Conservation (phyloP, 1,140 invertebrate genomes). For the Solenopsis fugax region DNA sequence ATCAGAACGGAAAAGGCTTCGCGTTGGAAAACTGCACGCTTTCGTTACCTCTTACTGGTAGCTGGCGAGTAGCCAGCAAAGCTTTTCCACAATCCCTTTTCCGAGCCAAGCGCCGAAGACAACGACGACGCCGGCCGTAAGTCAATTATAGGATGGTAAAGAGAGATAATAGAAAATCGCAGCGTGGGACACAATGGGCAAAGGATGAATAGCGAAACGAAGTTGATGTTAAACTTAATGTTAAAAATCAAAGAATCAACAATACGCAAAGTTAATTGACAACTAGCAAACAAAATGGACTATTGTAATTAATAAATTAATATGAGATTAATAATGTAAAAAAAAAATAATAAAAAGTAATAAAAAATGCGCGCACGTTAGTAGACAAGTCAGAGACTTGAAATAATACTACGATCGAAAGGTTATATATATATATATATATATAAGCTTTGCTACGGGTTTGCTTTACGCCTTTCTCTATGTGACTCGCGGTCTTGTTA, state of each 20-base stretch:
- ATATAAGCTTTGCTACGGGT: background rate
- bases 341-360: background rate
- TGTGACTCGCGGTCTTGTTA: background rate
- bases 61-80: constrained; percentile 68
- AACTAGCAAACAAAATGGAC: background rate
- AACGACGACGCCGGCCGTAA: constrained; percentile 61
- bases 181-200: background rate
- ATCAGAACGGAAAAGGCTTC: constrained; percentile 57
- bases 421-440: too few species aligned
- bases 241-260: constrained; percentile 28
- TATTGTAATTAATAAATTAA: background rate
- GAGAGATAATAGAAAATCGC: constrained; percentile 46
- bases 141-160: constrained; percentile 69
- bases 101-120: constrained; percentile 53
- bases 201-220: background rate
- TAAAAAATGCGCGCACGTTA: background rate
- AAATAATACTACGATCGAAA: background rate
- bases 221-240: too few species aligned
- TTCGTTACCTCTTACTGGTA: constrained; percentile 63
- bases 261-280: background rate
- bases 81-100: constrained; percentile 66
- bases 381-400: background rate
- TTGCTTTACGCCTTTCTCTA: background rate
- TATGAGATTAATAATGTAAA: background rate
- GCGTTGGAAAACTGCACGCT: constrained; percentile 57